These are phyloP conservation scores for Campaea margaritaria DNA, from an alignment of 2,888 invertebrate species.

Conservation along the genomic window DNA sequence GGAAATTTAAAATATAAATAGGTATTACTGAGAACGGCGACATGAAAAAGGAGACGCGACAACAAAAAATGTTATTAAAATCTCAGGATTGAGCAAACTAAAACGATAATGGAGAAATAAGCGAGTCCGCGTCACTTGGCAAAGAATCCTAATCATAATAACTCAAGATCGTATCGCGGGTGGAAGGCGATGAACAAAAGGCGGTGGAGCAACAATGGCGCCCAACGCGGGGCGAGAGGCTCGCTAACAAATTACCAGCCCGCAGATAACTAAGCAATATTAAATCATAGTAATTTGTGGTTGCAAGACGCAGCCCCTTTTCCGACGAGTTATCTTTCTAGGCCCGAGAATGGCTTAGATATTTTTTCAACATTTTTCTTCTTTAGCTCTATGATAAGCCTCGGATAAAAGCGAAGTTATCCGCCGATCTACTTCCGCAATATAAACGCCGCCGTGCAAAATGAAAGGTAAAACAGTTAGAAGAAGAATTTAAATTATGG, in stretches of 20 bases:
- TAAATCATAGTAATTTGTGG: conserved; percentile 85
- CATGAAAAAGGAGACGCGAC: background rate
- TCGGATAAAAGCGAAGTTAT: conserved; percentile 40
- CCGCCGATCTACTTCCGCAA: conserved; percentile 28
- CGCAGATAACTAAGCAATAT: conserved; percentile 85
- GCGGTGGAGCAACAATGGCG: conserved; percentile 80
- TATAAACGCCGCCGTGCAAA: conserved; percentile 28
- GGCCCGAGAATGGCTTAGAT: conserved; percentile 54
- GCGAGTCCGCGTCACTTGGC: conserved; percentile 79
- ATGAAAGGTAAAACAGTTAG: conserved; percentile 46
- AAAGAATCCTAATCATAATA: conserved; percentile 85
- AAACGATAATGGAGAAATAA: conserved; percentile 80
- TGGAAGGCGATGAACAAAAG: conserved; percentile 83
- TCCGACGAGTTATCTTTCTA: conserved; percentile 67
- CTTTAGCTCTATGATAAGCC: conserved; percentile 51
- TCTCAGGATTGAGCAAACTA: conserved; percentile 63
- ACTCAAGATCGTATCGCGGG: conserved; percentile 82
- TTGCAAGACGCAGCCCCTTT: conserved; percentile 75
- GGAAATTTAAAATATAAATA: conserved; percentile 7
- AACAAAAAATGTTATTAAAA: conserved; percentile 30
- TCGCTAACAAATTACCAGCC: conserved; percentile 83
- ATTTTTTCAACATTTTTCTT: conserved; percentile 61
- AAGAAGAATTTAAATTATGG: conserved; percentile 65
- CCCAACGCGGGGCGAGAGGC: conserved; percentile 73
- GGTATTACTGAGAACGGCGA: background rate